phyloP scores from a whole-genome alignment of 2,113 vertebrate genomes.

The Paracanthobrama guichenoti region DNA sequence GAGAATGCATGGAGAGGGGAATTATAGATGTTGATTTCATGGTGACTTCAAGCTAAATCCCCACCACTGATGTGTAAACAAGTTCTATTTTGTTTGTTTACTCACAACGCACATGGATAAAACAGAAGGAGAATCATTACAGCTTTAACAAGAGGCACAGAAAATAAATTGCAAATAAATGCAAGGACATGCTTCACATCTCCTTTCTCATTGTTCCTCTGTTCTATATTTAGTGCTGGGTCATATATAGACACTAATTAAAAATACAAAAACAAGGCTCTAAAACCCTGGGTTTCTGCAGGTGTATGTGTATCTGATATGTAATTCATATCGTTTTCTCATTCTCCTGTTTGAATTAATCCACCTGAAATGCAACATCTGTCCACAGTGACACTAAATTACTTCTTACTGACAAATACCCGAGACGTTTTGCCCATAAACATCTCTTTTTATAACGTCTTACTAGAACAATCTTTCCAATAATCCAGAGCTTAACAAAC shows the following conservation, averaged over 20 bases:
- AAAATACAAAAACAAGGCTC: conserved; percentile 30
- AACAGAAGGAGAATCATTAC: not conserved
- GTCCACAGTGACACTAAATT: not conserved
- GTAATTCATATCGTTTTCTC: not conserved
- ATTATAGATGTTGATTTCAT: not conserved
- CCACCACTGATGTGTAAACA: not conserved
- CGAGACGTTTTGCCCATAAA: not conserved
- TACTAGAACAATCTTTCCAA: not conserved
- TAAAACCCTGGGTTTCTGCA: not conserved
- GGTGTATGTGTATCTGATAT: not conserved
- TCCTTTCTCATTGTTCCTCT: not conserved
- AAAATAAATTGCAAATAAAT: conserved; percentile 30
- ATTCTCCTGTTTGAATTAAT: not conserved
- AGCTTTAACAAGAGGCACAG: not conserved
- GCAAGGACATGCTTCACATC: conserved; percentile 2
- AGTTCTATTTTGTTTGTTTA: not conserved
- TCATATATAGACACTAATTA: conserved; percentile 24
- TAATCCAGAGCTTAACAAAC: not conserved
- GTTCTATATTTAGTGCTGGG: conserved; percentile 32
- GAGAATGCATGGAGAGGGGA: too few relatives aligned
- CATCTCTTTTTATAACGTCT: not conserved
- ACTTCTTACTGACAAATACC: not conserved
- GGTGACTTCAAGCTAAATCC: not conserved
- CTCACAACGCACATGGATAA: not conserved
- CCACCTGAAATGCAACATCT: not conserved